Evolutionary conservation across 2,797 vertebrate genomes (phyloP).

Genomic region (Pygocentrus nattereri): DNA sequence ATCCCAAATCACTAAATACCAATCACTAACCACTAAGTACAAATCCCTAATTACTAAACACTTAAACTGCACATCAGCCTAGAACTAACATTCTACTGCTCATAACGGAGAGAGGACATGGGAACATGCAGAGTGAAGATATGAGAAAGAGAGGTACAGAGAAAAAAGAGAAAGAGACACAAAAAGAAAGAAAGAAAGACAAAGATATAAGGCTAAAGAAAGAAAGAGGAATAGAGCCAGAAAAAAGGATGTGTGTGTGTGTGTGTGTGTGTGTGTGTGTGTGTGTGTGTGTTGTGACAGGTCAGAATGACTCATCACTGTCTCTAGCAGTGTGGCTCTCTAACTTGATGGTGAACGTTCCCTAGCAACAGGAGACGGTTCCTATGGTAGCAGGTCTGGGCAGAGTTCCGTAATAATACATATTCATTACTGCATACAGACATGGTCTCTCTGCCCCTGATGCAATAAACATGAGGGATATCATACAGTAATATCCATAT

Average conservation of each 20-base stretch:
- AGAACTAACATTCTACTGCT: too few relatives aligned
- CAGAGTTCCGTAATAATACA: slow-evolving; percentile 38
- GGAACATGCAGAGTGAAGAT: too few relatives aligned
- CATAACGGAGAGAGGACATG: too few relatives aligned
- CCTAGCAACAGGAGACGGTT: slow-evolving; percentile 50
- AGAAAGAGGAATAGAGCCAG: neutral
- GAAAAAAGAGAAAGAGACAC: neutral
- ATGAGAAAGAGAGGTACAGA: too few relatives aligned
- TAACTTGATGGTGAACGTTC: slow-evolving; percentile 42
- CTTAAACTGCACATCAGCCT: too few relatives aligned
- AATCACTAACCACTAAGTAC: neutral
- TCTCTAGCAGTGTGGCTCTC: slow-evolving; percentile 21
- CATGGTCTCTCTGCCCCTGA: slow-evolving; percentile 24
- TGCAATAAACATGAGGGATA: slow-evolving; percentile 30
- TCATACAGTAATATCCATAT: slow-evolving; percentile 32
- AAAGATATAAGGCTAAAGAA: neutral
- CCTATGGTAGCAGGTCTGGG: slow-evolving; percentile 46
- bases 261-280: neutral
- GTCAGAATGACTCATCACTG: slow-evolving; percentile 42
- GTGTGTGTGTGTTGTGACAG: neutral
- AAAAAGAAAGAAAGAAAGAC: neutral
- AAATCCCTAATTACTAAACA: too few relatives aligned
- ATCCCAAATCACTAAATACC: neutral
- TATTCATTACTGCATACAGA: slow-evolving; percentile 43
- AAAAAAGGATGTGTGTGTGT: neutral